Percentiles rank a stretch among this genome's conserved stretches.
These are phyloP conservation scores for Siniperca chuatsi DNA, from an alignment of 2,113 vertebrate species.

Conservation along the genomic window DNA sequence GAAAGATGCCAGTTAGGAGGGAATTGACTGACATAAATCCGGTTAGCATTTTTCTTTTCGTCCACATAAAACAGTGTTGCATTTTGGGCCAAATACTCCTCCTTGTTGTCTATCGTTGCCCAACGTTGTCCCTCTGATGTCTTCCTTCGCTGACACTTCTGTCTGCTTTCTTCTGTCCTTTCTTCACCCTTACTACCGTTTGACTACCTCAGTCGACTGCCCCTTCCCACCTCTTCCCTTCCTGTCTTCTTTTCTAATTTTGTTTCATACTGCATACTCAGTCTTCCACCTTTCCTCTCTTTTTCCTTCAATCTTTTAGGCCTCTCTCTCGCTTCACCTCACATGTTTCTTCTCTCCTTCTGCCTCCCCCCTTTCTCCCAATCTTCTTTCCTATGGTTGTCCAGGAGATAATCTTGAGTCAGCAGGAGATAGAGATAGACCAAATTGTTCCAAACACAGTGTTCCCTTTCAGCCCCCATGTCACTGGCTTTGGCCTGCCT, in stretches of 20 bases:
- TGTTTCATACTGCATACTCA: conserved; percentile 3
- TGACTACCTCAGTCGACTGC: neutral
- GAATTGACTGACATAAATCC: conserved; percentile 68
- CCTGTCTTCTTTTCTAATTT: neutral
- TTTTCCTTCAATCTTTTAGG: neutral
- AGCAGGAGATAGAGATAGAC: conserved; percentile 67
- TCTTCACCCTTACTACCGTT: neutral
- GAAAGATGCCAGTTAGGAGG: conserved; percentile 62
- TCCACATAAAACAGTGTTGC: conserved; percentile 27
- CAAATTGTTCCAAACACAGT: conserved; percentile 73
- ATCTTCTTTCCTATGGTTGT: conserved; percentile 56
- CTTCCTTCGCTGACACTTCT: neutral
- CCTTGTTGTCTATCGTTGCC: conserved; percentile 6
- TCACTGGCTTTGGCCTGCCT: conserved; percentile 55
- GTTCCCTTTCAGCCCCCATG: conserved; percentile 69
- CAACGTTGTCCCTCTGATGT: neutral
- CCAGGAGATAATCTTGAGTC: conserved; percentile 74
- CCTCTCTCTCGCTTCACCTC: conserved; percentile 5
- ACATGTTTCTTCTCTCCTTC: neutral
- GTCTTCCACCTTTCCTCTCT: neutral
- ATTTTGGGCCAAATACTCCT: conserved; percentile 33
- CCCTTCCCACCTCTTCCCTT: neutral
- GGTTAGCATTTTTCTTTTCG: conserved; percentile 37
- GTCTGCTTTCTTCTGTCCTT: neutral
- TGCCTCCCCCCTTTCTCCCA: conserved; percentile 22